phyloP scores from a whole-genome alignment of 2,113 vertebrate species.

The Xiphophorus couchianus region DNA sequence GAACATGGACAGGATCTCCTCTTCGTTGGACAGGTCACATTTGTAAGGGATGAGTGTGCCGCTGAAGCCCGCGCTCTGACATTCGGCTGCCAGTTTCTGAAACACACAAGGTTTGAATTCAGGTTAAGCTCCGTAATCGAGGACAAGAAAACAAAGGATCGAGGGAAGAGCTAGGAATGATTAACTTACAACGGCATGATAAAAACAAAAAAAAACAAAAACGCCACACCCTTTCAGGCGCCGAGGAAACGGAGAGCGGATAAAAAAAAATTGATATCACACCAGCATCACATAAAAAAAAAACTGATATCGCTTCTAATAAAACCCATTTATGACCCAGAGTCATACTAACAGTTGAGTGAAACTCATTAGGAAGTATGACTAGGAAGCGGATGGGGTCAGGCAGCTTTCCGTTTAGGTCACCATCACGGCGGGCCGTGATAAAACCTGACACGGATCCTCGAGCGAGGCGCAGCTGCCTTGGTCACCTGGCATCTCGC shows the following conservation, averaged over 20 bases:
- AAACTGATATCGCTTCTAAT: not conserved
- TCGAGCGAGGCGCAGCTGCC: constrained; percentile 54
- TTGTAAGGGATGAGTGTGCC: constrained; percentile 94
- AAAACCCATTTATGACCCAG: not conserved
- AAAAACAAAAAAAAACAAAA: not conserved
- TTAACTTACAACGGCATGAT: constrained; percentile 19
- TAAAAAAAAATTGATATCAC: constrained; percentile 28
- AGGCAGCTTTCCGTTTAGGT: constrained; percentile 44
- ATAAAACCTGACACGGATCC: constrained; percentile 45
- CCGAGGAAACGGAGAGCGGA: constrained; percentile 13
- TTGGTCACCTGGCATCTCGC: constrained; percentile 58
- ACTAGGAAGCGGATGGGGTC: not conserved
- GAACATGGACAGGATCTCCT: constrained; percentile 98
- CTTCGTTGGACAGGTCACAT: constrained; percentile 93
- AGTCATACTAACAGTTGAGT: not conserved
- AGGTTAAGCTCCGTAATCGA: not conserved
- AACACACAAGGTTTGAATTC: constrained; percentile 45
- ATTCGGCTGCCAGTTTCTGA: constrained; percentile 94
- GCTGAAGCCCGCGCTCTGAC: constrained; percentile 91
- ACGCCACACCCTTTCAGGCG: constrained; percentile 32
- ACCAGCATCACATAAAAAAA: not conserved
- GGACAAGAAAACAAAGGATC: not conserved
- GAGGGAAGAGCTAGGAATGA: constrained; percentile 16
- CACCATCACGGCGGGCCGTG: constrained; percentile 32
- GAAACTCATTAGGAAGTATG: constrained; percentile 1